phyloP scores from a whole-genome alignment of 2,797 vertebrate genomes.

The Myotis myotis region DNA sequence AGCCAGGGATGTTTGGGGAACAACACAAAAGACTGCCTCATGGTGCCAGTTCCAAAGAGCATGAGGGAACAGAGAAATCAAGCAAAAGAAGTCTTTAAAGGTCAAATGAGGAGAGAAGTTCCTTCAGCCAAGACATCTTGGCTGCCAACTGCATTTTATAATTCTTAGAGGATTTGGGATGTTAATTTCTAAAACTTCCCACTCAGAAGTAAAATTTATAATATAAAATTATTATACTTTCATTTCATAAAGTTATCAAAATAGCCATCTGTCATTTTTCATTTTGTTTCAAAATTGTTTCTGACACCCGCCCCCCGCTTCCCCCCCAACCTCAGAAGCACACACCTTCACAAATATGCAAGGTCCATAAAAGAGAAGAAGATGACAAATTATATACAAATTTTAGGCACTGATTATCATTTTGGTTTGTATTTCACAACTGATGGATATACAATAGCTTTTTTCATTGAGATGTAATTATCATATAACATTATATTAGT shows the following conservation, averaged over 20 bases:
- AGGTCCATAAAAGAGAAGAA: background rate
- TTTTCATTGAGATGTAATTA: background rate
- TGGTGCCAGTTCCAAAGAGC: background rate
- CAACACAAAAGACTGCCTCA: background rate
- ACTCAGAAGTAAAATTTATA: background rate
- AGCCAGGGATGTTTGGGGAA: background rate
- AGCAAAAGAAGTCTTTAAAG: background rate
- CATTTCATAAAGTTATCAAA: background rate
- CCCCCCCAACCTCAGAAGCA: too few species aligned
- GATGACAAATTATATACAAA: background rate
- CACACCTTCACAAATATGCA: background rate
- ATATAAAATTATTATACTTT: background rate
- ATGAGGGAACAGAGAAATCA: background rate
- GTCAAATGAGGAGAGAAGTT: background rate
- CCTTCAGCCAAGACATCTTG: background rate
- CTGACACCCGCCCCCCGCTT: accelerated
- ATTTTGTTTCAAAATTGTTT: background rate
- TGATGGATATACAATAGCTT: background rate
- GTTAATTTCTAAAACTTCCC: background rate
- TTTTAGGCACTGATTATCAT: background rate
- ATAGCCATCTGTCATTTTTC: background rate
- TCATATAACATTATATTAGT: background rate
- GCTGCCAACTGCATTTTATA: background rate
- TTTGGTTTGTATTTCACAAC: background rate
- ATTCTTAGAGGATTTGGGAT: background rate